Conservation (phyloP, 2,797 vertebrate species). For the Rhinophrynus dorsalis region DNA sequence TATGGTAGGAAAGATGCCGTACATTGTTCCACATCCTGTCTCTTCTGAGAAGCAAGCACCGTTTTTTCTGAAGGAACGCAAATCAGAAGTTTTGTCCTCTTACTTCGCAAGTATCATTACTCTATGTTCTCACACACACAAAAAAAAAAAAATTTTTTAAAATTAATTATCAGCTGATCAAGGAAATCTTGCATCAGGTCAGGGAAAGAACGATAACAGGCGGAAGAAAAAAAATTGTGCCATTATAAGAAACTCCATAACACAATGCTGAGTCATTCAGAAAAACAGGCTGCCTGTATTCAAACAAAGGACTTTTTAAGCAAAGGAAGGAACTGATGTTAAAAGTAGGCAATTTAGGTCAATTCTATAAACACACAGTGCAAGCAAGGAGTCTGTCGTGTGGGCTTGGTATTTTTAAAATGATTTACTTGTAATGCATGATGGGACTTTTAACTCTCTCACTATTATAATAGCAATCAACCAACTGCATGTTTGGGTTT, state of each 20-base stretch:
- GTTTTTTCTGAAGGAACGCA: too few species aligned
- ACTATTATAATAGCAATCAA: neutral
- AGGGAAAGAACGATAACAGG: too few species aligned
- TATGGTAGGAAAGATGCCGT: too few species aligned
- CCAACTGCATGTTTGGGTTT: conserved; percentile 2
- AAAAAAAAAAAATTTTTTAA: too few species aligned
- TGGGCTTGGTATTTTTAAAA: neutral
- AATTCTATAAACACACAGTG: neutral
- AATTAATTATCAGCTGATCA: too few species aligned
- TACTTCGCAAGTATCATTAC: too few species aligned
- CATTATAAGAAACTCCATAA: neutral
- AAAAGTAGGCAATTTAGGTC: neutral
- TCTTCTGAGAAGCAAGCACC: too few species aligned
- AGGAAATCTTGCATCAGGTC: too few species aligned
- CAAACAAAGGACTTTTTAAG: neutral
- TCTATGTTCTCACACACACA: too few species aligned
- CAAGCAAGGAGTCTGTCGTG: neutral
- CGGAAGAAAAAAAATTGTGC: neutral
- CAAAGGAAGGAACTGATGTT: neutral
- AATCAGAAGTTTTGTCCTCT: too few species aligned
- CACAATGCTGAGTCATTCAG: neutral
- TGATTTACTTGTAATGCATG: neutral
- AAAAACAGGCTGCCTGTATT: neutral
- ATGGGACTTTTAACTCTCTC: neutral
- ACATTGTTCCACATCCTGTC: too few species aligned